Conservation (phyloP, 2,113 vertebrate species). For the Bambusicola thoracicus region DNA sequence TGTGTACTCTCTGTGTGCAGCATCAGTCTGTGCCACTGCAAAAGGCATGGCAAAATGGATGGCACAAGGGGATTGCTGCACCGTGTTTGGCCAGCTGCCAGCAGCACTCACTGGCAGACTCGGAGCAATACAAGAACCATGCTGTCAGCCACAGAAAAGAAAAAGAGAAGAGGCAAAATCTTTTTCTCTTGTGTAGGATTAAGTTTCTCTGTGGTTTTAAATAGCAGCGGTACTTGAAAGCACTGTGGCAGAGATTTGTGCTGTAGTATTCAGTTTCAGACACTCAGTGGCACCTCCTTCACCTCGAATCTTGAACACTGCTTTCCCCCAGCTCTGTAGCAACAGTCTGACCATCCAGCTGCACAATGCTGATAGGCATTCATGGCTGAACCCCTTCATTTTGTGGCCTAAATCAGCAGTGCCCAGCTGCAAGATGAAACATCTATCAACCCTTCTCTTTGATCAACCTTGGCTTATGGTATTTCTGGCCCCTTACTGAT, state of each 20-base stretch:
- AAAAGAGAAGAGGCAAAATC: background rate
- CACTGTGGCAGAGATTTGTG: background rate
- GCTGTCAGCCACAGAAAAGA: background rate
- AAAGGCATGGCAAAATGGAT: accelerated
- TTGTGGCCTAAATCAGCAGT: too few species aligned
- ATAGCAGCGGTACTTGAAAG: background rate
- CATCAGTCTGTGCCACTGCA: background rate
- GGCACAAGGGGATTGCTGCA: background rate
- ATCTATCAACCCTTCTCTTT: background rate
- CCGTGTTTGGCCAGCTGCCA: background rate
- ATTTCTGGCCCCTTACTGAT: background rate
- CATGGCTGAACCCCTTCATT: background rate
- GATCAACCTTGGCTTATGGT: background rate
- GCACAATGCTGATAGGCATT: background rate
- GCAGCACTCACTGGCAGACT: too few species aligned
- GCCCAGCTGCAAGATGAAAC: background rate
- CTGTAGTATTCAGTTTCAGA: background rate
- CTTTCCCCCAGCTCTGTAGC: accelerated
- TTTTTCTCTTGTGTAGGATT: background rate
- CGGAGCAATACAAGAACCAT: background rate
- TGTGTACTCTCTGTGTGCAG: accelerated
- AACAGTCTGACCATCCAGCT: background rate
- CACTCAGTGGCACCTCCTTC: background rate
- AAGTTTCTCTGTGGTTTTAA: background rate
- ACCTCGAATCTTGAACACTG: background rate